Evolutionary conservation across 1,140 invertebrate genomes (phyloP), one percentile per base, ranked within the genome.

Genomic region (Micrasema longulum): DNA sequence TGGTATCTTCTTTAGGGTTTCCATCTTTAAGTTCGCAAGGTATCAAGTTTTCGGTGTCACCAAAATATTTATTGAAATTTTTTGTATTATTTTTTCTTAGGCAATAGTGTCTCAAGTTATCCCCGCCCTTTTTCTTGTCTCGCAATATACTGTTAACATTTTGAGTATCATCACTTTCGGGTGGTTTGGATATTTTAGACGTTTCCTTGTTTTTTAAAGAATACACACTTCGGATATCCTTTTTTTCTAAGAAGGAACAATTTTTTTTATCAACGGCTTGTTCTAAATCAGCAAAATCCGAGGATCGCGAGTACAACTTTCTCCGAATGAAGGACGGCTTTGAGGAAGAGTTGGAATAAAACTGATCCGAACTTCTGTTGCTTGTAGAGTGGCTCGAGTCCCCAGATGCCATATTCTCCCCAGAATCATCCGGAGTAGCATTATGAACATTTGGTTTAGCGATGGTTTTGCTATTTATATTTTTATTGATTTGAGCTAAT

Each of bases 241-340:
- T 65, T 53, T 71, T 71, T 43, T 65, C 50, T 23, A 71, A 65
- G 20, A 71, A 71, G 14, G 69, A 71, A n/a, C n/a, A n/a, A n/a
- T n/a, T n/a, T n/a, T n/a, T n/a, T n/a, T 36, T 22, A 14, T 71
- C 38, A 26, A 41, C n/a, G 16, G 9, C 16, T 14, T 67, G 38
- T 2, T 65, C 62, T 55, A 65, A 26, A 1, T 65, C 69, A 14
- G 31, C 47, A 35, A 65, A 71, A 36, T 71, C 62, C 10, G 60
- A 64, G 12, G 60, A n/a, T 36, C 23, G 36, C 5, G 69, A 71
- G 45, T 71, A 71, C 20, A 71, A 23, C 43, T 71, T 71, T 26
- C 69, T 48, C 1, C 69, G 57, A 38, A 71, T 65, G 43, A 71
- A 71, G 7, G 69, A 71, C 16, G 69, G 69, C 26, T 71, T 71